Conservation (phyloP, 2,113 vertebrate species). For the Elachura formosa region DNA sequence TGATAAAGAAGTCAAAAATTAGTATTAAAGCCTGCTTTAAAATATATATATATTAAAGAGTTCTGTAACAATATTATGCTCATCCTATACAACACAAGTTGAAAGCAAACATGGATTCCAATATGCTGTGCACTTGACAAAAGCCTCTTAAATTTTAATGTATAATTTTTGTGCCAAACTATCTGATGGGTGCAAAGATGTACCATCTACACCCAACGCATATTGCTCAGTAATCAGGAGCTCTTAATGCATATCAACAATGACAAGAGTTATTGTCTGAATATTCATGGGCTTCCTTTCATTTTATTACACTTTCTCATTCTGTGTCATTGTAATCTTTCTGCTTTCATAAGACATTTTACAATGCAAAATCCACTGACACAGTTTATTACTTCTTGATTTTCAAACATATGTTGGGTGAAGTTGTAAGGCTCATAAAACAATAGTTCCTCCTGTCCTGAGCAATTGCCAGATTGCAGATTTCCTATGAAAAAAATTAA, state of each 20-base stretch:
- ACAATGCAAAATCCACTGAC: background rate
- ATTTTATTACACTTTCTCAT: background rate
- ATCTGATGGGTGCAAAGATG: background rate
- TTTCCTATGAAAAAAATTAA: slow-evolving; percentile 22
- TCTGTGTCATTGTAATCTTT: background rate
- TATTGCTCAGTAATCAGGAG: background rate
- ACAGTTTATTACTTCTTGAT: background rate
- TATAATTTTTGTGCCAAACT: background rate
- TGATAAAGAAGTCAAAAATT: slow-evolving; percentile 17
- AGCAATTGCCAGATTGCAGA: background rate
- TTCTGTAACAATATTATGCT: background rate
- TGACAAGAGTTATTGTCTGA: background rate
- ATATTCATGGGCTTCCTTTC: background rate
- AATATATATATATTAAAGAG: background rate
- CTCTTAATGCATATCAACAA: background rate
- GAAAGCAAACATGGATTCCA: background rate
- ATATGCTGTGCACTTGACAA: background rate
- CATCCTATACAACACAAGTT: background rate
- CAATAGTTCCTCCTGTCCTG: background rate
- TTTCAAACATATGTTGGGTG: slow-evolving; percentile 20
- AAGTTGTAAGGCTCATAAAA: background rate
- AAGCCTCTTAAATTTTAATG: background rate
- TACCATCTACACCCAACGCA: background rate
- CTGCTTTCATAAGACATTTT: background rate
- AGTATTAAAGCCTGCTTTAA: background rate